Conservation (phyloP, 2,797 vertebrate genomes). For the Pseudochirops cupreus region DNA sequence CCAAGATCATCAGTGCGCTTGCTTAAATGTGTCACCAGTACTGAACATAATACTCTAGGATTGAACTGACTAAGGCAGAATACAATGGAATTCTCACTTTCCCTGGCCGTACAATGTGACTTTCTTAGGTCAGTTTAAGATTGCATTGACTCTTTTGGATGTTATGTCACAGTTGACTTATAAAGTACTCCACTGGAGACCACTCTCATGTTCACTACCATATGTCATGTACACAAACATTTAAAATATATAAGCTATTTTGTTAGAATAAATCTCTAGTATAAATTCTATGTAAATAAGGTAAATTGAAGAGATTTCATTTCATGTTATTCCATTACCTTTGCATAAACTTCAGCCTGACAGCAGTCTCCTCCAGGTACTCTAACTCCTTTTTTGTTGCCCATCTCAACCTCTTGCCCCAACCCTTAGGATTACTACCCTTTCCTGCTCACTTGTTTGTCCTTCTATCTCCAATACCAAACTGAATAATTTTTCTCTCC, state of each 20-base stretch:
- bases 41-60: not conserved
- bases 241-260: not conserved
- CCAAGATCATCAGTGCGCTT: not conserved
- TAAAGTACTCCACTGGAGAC: not conserved
- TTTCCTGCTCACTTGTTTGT: not conserved
- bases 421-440: not conserved
- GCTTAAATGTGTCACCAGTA: not conserved
- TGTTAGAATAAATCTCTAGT: not conserved
- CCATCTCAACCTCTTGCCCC: not conserved
- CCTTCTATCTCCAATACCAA: not conserved
- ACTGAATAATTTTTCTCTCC: not conserved
- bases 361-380: not conserved
- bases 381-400: not conserved
- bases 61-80: not conserved
- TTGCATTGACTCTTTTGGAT: not conserved
- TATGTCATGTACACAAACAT: not conserved
- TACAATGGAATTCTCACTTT: not conserved
- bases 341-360: not conserved
- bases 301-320: not conserved
- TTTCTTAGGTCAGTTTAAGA: not conserved
- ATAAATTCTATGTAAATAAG: not conserved
- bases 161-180: not conserved
- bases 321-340: not conserved
- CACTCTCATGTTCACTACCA: not conserved
- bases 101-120: not conserved